Evolutionary conservation across 2,888 invertebrate genomes (phyloP), one percentile per base, ranked within the genome.

Genomic region (Diachrysia chrysitis): DNA sequence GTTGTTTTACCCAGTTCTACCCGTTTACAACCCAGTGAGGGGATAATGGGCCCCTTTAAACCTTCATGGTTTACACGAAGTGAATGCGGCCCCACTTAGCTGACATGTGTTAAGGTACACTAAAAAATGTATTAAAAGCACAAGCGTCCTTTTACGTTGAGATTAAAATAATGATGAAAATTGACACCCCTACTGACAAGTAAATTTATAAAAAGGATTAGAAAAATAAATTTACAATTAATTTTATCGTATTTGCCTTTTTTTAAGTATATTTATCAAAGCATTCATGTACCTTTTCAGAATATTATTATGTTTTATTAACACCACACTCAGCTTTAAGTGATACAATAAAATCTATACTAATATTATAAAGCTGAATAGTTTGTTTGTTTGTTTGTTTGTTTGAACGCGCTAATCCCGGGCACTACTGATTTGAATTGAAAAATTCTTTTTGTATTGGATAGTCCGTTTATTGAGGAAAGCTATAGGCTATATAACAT

Each of bases 31-130:
- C 80, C 68, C 58, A 48, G 69, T 57, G 56, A 57, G 69, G 58
- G 71, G 71, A 78, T 81, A 81, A 81, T 81, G 78, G 82, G 68
- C 70, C 67, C 68, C 71, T 81, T 82, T 80, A 80, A 78, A 82
- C 80, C 82, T 82, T 68, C 71, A 71, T 70, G 69, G 69, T 73
- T 82, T 73, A 79, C 74, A 79, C 53, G 61, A 62, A 48, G 67
- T 35, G 69, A 79, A 74, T 69, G 72, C 56, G 72, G 58, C 65
- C 59, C 69, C 78, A 75, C 78, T 82, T 79, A 82, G 69, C 58
- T 71, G 66, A 76, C 65, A 70, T 63, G 61, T 68, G 65, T 71
- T 42, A 58, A 65, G 58, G 67, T 63, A 63, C 57, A 66, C 55
- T 77, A 64, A 71, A 76, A 79, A 74, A 42, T 65, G 67, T 73